Percentiles rank a stretch among this genome's conserved stretches.
These are phyloP conservation scores for Austrolebias charrua DNA, from an alignment of 2,797 vertebrate genomes.

Conservation along the genomic window DNA sequence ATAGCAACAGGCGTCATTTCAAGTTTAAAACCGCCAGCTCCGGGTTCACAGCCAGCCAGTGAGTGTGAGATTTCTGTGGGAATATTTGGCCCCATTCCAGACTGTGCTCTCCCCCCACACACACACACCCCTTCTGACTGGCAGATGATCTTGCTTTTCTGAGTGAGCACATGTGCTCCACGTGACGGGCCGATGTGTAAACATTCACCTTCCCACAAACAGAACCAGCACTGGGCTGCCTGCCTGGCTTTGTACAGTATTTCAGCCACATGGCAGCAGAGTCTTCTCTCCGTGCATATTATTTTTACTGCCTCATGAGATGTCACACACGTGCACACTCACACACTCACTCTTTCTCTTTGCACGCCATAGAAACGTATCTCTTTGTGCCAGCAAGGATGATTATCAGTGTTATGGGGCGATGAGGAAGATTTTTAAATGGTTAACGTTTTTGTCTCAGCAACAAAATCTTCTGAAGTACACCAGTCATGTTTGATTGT, in stretches of 20 bases:
- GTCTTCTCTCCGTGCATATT: slow-evolving; percentile 50
- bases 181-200: slow-evolving; percentile 76
- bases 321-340: slow-evolving; percentile 11
- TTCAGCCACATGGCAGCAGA: no score
- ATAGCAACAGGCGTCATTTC: slow-evolving; percentile 94
- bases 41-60: slow-evolving; percentile 90
- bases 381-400: slow-evolving; percentile 44
- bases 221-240: slow-evolving; percentile 51
- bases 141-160: slow-evolving; percentile 95
- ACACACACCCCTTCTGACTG: slow-evolving; percentile 77
- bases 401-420: slow-evolving; percentile 41
- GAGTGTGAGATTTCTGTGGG: slow-evolving; percentile 94
- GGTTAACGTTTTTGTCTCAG: not conserved
- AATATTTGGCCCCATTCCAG: slow-evolving; percentile 92
- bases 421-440: slow-evolving; percentile 43
- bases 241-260: no score
- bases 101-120: slow-evolving; percentile 33
- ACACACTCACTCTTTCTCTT: slow-evolving; percentile 4
- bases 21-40: slow-evolving; percentile 92
- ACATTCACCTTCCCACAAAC: slow-evolving; percentile 74
- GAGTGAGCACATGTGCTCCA: slow-evolving; percentile 87
- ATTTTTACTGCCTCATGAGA: slow-evolving; percentile 64
- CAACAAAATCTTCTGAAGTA: not conserved
- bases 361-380: slow-evolving; percentile 26
- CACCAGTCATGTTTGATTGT: not conserved